Conservation (phyloP, 2,797 vertebrate species). For the Amniataba percoides region DNA sequence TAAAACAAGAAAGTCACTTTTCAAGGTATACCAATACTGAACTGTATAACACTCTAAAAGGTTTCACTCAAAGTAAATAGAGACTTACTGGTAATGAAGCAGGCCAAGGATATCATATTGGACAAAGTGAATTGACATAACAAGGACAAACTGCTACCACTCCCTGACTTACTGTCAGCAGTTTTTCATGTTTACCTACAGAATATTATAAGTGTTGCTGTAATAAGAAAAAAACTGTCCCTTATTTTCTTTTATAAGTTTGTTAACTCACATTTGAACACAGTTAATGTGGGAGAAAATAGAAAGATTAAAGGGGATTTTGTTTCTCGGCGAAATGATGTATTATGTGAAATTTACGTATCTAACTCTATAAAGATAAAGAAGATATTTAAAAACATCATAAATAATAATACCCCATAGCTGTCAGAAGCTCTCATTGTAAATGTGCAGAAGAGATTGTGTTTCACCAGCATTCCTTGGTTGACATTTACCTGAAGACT, state of each 20-base stretch:
- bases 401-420: neutral
- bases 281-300: neutral
- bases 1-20: neutral
- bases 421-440: neutral
- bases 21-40: neutral
- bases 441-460: neutral
- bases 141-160: too few species aligned
- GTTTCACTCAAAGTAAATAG: neutral
- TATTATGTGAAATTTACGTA: neutral
- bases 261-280: too few species aligned
- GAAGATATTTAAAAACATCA: neutral
- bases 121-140: too few species aligned
- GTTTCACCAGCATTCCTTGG: neutral
- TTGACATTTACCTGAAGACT: slow-evolving; percentile 69
- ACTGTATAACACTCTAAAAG: neutral
- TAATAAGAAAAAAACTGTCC: too few species aligned
- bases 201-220: neutral
- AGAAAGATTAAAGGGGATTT: too few species aligned
- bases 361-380: neutral
- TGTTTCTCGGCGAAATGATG: too few species aligned
- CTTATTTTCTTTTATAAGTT: too few species aligned
- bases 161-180: too few species aligned
- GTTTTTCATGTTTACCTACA: neutral
- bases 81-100: neutral
- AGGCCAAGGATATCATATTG: neutral